Evolutionary conservation across 2,113 vertebrate genomes (phyloP).

Genomic region (Xerus inauris): DNA sequence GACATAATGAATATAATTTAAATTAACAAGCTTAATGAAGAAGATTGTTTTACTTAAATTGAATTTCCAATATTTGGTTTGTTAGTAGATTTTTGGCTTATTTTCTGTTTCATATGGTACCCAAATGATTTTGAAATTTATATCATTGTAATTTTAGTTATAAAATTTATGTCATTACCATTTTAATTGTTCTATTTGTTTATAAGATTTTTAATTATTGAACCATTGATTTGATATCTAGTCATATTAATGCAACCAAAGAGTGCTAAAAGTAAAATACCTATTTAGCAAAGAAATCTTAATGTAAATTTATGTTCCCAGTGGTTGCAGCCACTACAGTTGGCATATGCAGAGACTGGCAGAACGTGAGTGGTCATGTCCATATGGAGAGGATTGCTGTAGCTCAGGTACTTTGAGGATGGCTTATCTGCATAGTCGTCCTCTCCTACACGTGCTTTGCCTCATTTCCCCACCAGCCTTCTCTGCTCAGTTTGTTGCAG

Average conservation of each 20-base stretch:
- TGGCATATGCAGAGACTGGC: neutral
- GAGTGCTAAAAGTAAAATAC: neutral
- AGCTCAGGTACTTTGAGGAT: neutral
- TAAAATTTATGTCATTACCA: neutral
- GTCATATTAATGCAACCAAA: neutral
- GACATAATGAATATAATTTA: neutral
- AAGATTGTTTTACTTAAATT: neutral
- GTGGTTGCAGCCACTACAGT: neutral
- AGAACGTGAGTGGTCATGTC: neutral
- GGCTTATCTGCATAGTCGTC: neutral
- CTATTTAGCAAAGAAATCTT: neutral
- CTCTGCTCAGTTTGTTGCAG: neutral
- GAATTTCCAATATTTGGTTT: neutral
- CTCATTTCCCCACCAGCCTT: neutral
- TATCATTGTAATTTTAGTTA: neutral
- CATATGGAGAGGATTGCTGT: neutral
- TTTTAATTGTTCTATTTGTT: slow-evolving; percentile 16
- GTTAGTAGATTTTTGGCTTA: neutral
- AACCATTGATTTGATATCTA: neutral
- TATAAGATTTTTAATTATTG: neutral
- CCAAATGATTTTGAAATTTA: slow-evolving; percentile 35
- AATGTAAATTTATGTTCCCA: neutral
- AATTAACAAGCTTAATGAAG: neutral
- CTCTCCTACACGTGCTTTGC: neutral
- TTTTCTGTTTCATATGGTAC: slow-evolving; percentile 28